Evolutionary conservation across 1,140 invertebrate species (phyloP), one percentile per base, ranked within the genome.

Genomic region (Drosophila parabipectinata): DNA sequence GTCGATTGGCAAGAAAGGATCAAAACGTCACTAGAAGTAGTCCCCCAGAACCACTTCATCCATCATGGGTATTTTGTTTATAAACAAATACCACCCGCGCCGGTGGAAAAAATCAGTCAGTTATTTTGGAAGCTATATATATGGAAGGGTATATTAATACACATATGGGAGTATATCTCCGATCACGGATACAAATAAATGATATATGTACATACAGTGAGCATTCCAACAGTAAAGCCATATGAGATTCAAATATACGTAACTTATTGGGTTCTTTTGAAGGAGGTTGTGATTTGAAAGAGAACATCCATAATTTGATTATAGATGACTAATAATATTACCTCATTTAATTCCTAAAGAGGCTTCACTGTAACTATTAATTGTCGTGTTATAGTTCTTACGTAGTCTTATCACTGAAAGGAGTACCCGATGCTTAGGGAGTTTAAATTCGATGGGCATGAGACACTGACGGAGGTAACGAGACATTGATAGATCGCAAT

Each of bases 401-500:
- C 66, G 61, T 63, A 77, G 80, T 56, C 57, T 74, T 73, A 74
- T 74, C 69, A 30, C 21, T 14, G 24, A 41, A 15, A 66, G 66
- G 41, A 73, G 32, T 53, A 30, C 47, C 45, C 34, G 30, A 54
- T 15, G 15, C 41, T 14, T 9, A 61, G 60, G 44, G 30, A 56
- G 53, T 47, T 47, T 30, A 5, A 53, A 39, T 21, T 37, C 32
- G 28, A 14, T 10, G 45, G 34, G 15, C 14, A 15, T 15, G 41
- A 15, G 37, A 53, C 47, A 34, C 21, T 34, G 57, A 54, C 50
- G 9, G 50, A 48, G 64, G 41, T 15, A 26, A 39, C n/a, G 28
- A 48, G 71, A 87, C 74, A 72, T 75, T 85, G 77, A 87, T 87
- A 85, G 81, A 85, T 87, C 76, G 68, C 62, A 83, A 77, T 72